phyloP scores from a whole-genome alignment of 2,888 invertebrate genomes.

The Cheilosia variabilis region DNA sequence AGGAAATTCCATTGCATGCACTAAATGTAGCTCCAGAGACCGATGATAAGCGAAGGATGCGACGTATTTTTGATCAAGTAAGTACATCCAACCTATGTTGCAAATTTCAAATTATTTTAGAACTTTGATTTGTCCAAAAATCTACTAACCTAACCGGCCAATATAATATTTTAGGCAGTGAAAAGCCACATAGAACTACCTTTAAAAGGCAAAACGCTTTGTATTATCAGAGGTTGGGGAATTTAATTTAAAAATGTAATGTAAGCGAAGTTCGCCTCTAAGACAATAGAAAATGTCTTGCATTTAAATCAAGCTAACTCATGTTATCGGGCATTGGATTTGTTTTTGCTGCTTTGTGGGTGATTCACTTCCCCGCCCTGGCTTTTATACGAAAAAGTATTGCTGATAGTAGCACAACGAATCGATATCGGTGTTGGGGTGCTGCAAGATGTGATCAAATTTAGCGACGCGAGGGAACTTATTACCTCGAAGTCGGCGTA shows the following conservation, averaged over 20 bases:
- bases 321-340: not conserved
- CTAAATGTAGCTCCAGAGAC: conserved; percentile 77
- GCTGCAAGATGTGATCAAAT: not conserved
- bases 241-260: too few species aligned
- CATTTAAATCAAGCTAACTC: too few species aligned
- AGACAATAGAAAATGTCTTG: too few species aligned
- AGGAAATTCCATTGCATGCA: conserved; percentile 69
- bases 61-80: conserved; percentile 81
- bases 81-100: conserved; percentile 48
- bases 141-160: conserved; percentile 7
- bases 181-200: too few species aligned
- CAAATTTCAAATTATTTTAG: too few species aligned
- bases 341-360: conserved; percentile 1
- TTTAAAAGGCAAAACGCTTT: too few species aligned
- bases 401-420: conserved; percentile 7
- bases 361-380: conserved; percentile 36
- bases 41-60: conserved; percentile 79
- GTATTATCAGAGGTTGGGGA: too few species aligned
- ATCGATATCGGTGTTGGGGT: conserved; percentile 8
- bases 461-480: not conserved
- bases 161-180: too few species aligned
- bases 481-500: not conserved
- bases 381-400: not conserved
- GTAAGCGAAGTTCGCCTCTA: too few species aligned
- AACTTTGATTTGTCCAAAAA: not conserved